Percentiles rank a stretch among this genome's conserved stretches.
Evolutionary conservation across 2,797 vertebrate species (phyloP).

Genomic region (Trematomus bernacchii): DNA sequence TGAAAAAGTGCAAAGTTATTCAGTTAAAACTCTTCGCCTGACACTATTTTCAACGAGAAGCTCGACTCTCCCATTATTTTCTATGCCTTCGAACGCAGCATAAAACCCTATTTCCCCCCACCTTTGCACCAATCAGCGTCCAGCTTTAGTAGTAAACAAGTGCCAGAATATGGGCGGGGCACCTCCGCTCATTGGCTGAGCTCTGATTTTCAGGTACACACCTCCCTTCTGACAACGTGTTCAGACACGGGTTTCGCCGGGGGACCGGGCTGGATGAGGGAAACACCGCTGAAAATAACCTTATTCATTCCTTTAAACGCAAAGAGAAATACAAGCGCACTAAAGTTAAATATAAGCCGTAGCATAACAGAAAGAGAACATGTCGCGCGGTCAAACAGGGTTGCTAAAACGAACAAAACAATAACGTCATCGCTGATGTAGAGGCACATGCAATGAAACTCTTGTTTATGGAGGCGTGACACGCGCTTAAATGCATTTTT

Average conservation of each 20-base stretch:
- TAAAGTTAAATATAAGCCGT: not conserved
- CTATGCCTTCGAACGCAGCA: slow-evolving; percentile 47
- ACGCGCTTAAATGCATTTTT: not conserved
- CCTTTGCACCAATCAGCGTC: slow-evolving; percentile 69
- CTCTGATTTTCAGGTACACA: slow-evolving; percentile 68
- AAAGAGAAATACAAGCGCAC: not conserved
- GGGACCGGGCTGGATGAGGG: slow-evolving; percentile 42
- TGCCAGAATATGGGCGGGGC: slow-evolving; percentile 59
- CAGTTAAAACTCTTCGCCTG: not conserved
- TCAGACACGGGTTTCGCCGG: slow-evolving; percentile 82
- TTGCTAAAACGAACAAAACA: not conserved
- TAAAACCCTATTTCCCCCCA: slow-evolving; percentile 53
- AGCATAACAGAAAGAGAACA: not conserved
- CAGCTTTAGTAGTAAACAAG: slow-evolving; percentile 81
- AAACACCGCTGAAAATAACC: slow-evolving; percentile 13
- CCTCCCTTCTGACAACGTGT: slow-evolving; percentile 85
- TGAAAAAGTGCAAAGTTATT: not conserved
- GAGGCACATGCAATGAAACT: not conserved
- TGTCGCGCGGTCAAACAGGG: not conserved
- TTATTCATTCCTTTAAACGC: not conserved
- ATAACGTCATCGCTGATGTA: slow-evolving; percentile 19
- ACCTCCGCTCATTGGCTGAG: slow-evolving; percentile 75
- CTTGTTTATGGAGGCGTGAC: too few relatives aligned
- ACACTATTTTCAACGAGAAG: accelerated
- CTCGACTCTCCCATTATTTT: slow-evolving; percentile 21